Conservation (phyloP, 2,113 vertebrate genomes). For the Semnornis frantzii region DNA sequence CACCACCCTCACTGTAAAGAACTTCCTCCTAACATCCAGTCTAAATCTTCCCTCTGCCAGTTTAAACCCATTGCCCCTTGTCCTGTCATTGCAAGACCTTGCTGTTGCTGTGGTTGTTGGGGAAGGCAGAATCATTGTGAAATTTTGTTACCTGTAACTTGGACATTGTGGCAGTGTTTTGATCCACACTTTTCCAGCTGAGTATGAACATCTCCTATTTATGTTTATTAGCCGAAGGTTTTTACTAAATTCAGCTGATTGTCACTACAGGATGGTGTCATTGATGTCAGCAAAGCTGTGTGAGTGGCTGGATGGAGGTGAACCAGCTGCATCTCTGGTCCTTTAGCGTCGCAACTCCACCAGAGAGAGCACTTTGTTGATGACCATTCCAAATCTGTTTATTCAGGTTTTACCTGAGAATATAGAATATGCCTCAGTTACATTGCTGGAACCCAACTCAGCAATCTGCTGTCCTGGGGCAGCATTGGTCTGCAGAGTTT, state of each 20-base stretch:
- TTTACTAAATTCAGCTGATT: background rate
- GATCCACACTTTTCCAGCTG: background rate
- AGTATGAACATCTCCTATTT: background rate
- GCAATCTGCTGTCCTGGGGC: background rate
- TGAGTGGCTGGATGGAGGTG: rapidly evolving
- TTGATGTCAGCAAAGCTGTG: background rate
- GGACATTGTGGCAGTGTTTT: background rate
- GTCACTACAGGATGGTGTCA: background rate
- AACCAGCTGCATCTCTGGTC: background rate
- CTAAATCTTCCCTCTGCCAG: too few species aligned
- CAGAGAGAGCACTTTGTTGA: background rate
- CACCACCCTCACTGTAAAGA: too few species aligned
- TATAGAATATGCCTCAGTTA: background rate
- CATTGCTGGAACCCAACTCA: background rate
- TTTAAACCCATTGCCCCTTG: too few species aligned
- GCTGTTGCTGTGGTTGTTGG: background rate
- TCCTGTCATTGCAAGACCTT: too few species aligned
- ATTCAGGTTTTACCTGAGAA: background rate
- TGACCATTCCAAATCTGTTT: background rate
- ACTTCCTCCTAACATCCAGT: too few species aligned
- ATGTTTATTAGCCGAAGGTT: background rate
- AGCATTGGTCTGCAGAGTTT: background rate
- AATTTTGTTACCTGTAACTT: background rate
- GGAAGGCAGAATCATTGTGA: background rate
- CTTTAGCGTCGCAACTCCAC: background rate